Base-by-base conservation (phyloP, 2,888 invertebrate species). In the Axea sp. region DNA sequence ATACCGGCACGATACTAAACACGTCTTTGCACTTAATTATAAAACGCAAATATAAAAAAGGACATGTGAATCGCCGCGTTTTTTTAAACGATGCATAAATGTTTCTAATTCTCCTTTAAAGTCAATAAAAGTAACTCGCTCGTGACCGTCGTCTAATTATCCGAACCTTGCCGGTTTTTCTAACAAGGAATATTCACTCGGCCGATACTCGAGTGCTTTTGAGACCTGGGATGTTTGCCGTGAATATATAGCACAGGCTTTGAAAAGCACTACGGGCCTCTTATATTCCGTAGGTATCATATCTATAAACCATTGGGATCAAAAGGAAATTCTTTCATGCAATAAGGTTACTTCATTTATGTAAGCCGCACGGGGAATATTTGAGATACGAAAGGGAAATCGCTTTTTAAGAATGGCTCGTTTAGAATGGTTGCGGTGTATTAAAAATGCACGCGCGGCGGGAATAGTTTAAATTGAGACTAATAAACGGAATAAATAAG, bases 171-270 rank as follows among this genome's bases (percentile, higher is more conserved):
- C n/a, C n/a, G n/a, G n/a, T n/a, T n/a, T n/a, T n/a, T n/a, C n/a
- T n/a, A n/a, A n/a, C n/a, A n/a, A n/a, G 41, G 45, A 15, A 28
- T 41, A 45, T 45, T 55, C 60, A 53, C 53, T 60, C 62, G 65
- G 41, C 47, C 73, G 73, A 65, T 67, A 67, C 15, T 55, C 73
- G 57, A 67, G 73, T 62, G 67, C 68, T 73, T 62, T 73, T 43
- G 39, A 60, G 41, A 45, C 22, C 45, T 7, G 33, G 62, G 43
- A 68, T 62, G 73, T 73, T 73, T 73, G 68, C 62, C 43, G 49
- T 62, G 73, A 67, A 67, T 73, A 73, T 43, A 72, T 49, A 62
- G 22, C 31, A 51, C 30, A 39, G 43, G 41, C 55, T 67, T 55
- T 68, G 41, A 68, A 73, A 73, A 37, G 35, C 35, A 43, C 17